Evolutionary conservation across 2,797 vertebrate genomes (phyloP).

Genomic region (Enoplosus armatus): DNA sequence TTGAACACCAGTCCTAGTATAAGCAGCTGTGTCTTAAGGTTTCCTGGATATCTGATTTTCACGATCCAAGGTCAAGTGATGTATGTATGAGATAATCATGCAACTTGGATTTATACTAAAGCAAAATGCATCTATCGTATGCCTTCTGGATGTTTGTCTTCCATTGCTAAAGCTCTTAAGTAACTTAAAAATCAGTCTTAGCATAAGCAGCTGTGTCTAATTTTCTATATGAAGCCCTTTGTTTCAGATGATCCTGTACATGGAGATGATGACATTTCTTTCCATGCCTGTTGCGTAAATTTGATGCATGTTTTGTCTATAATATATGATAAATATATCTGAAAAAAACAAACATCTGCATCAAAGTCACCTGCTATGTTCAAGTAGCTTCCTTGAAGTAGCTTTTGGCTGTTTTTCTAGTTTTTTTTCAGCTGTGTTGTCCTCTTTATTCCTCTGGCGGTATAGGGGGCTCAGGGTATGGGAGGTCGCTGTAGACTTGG

Average conservation of each 20-base stretch:
- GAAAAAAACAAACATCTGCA: background rate
- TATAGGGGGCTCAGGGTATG: slow-evolving; percentile 49
- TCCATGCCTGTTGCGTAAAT: background rate
- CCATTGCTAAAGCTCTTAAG: slow-evolving; percentile 1
- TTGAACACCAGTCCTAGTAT: background rate
- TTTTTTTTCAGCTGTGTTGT: background rate
- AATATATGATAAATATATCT: background rate
- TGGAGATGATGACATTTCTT: background rate
- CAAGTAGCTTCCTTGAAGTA: background rate
- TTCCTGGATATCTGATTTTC: background rate
- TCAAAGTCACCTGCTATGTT: background rate
- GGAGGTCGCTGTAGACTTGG: slow-evolving; percentile 66
- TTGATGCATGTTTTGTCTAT: background rate
- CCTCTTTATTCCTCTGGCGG: background rate
- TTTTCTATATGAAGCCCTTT: background rate
- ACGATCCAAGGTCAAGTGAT: background rate
- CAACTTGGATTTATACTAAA: background rate
- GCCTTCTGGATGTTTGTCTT: background rate
- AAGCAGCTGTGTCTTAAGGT: background rate
- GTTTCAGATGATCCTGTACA: background rate
- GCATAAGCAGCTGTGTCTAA: slow-evolving; percentile 12
- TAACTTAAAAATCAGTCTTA: background rate
- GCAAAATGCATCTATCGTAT: background rate
- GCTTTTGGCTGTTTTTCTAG: background rate
- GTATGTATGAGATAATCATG: background rate